Evolutionary conservation across 1,140 invertebrate genomes (phyloP).

Genomic region (Gryllus bimaculatus): DNA sequence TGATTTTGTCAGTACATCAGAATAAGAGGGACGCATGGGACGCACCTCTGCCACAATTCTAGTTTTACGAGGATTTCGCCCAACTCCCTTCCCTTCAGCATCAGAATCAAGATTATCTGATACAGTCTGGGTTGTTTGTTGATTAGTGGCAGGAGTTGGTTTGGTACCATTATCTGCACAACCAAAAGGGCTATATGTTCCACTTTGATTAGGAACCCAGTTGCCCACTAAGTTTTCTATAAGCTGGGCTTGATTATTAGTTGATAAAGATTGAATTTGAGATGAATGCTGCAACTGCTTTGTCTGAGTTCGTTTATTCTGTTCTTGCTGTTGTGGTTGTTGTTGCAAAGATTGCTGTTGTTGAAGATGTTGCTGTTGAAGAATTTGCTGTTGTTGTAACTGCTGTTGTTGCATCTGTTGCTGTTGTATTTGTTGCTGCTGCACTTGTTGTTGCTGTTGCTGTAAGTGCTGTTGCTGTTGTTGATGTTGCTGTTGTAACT

Average conservation of each 20-base stretch:
- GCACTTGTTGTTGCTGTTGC: conserved; percentile 8
- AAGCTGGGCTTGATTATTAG: conserved; percentile 33
- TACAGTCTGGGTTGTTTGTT: conserved; percentile 15
- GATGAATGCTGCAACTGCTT: conserved; percentile 23
- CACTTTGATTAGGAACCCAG: conserved; percentile 67
- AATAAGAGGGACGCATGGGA: conserved; percentile 73
- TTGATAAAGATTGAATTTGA: conserved; percentile 28
- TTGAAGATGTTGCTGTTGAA: neutral
- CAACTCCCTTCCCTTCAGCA: conserved; percentile 15
- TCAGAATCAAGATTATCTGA: neutral
- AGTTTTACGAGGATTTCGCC: conserved; percentile 39
- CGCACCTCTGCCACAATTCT: conserved; percentile 73
- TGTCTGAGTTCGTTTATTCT: no score
- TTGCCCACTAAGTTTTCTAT: conserved; percentile 72
- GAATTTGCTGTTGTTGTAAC: conserved; percentile 9
- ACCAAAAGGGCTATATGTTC: conserved; percentile 72
- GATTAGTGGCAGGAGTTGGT: conserved; percentile 14
- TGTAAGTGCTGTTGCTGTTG: neutral
- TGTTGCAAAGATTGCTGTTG: neutral
- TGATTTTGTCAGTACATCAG: conserved; percentile 68
- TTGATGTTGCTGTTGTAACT: conserved; percentile 13
- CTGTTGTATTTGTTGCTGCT: neutral
- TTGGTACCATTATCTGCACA: conserved; percentile 25
- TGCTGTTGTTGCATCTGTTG: conserved; percentile 3
- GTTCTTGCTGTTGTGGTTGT: neutral